Conservation (phyloP, 2,888 invertebrate genomes). For the Isoperla grammatica region DNA sequence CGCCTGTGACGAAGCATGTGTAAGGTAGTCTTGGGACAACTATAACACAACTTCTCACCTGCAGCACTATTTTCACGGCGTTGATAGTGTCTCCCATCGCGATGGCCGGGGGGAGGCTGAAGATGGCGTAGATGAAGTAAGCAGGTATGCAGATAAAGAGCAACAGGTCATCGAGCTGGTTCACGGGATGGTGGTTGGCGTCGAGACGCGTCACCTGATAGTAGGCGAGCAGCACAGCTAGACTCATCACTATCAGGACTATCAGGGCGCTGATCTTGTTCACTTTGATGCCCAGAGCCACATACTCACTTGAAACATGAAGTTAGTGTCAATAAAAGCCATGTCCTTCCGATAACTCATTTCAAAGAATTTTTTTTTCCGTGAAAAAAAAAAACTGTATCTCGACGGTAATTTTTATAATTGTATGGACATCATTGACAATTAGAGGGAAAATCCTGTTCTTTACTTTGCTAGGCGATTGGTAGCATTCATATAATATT, state of each 20-base stretch:
- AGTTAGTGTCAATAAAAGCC: neutral
- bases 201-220: constrained; percentile 59
- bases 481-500: too few species aligned
- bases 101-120: constrained; percentile 62
- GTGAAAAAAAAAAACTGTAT: neutral
- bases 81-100: constrained; percentile 48
- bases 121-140: constrained; percentile 64
- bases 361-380: neutral
- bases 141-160: constrained; percentile 67
- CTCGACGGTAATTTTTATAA: neutral
- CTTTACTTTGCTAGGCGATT: too few species aligned
- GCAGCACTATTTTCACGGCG: constrained; percentile 49
- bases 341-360: too few species aligned
- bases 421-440: too few species aligned
- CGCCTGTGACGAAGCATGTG: too few species aligned
- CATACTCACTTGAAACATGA: constrained; percentile 43
- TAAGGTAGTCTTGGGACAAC: too few species aligned
- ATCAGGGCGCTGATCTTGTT: constrained; percentile 50
- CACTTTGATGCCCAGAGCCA: constrained; percentile 48
- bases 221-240: constrained; percentile 55
- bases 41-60: too few species aligned
- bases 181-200: constrained; percentile 57
- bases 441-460: too few species aligned
- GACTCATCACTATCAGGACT: constrained; percentile 53
- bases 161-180: constrained; percentile 62